Base-by-base conservation (phyloP, 2,888 invertebrate species). In the Leistus spinibarbis region DNA sequence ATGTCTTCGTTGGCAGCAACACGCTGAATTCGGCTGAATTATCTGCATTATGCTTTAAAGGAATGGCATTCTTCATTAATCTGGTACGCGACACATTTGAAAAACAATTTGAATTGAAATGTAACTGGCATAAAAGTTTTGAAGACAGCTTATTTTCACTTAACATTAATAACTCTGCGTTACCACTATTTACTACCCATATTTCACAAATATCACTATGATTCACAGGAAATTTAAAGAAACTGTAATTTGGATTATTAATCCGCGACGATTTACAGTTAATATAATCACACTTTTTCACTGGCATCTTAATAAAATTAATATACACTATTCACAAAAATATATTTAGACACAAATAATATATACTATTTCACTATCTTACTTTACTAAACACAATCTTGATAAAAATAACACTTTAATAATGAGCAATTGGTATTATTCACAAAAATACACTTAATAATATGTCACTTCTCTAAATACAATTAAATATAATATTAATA, bases 221-320 rank as follows among this genome's bases (percentile, higher is more conserved):
- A n/a, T 24, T 40, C 3, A 65, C 27, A 27, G 65, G 65, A n/a
- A 65, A 65, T 24, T 65, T 65, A 24, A 24, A 65, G n/a, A 65
- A 65, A 65, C 27, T 24, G 16, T 27, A 13, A 23, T 23, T 4
- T 1, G 27, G 65, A 27, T 40, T 24, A 40, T 40, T 17, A 13
- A 16, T 17, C 27, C 65, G 22, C n/a, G 65, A 16, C 7, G 27
- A 27, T 23, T 4, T 17, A n/a, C 65, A 65, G n/a, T 65, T 65
- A 13, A 65, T 24, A 27, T 65, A 65, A 2, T 13, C 27, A 65
- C 65, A 65, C n/a, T 27, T 65, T 5, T 27, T 27, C 1, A 20
- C 16, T 1, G 57, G 20, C 20, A 57, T 20, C 1, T 16, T 20
- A n/a, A 57, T 16, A 19, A 57, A 19, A 57, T 4, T n/a, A n/a